Percentiles rank a stretch among this genome's conserved stretches.
Evolutionary conservation across 2,888 invertebrate species (phyloP).

Genomic region (Cosmia trapezina): DNA sequence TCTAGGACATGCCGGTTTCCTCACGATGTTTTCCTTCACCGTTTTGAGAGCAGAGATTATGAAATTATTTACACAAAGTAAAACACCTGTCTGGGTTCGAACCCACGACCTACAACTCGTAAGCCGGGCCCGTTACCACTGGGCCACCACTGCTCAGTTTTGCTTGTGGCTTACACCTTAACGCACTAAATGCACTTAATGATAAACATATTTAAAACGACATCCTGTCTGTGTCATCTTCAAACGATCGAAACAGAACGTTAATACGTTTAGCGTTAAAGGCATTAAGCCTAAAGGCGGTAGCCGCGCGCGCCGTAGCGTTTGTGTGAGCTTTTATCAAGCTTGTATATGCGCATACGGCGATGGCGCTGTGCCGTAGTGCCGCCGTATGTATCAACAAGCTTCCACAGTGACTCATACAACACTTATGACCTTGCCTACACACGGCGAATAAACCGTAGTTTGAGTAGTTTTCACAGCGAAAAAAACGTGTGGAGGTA

Average conservation of each 20-base stretch:
- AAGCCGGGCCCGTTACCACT: no score
- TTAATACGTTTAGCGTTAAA: not conserved
- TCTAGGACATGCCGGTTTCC: no score
- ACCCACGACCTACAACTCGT: no score
- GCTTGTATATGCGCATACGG: not conserved
- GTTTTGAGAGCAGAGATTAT: no score
- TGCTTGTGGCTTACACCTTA: no score
- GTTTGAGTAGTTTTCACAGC: not conserved
- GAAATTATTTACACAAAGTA: no score
- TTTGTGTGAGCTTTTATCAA: not conserved
- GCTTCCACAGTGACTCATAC: not conserved
- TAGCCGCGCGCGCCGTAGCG: not conserved
- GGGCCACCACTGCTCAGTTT: no score
- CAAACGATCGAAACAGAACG: not conserved
- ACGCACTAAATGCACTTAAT: not conserved
- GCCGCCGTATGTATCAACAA: not conserved
- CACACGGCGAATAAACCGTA: not conserved
- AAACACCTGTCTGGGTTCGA: no score
- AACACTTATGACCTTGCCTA: not conserved
- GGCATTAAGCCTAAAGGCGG: not conserved
- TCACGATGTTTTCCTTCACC: no score
- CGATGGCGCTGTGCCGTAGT: not conserved
- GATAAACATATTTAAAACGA: not conserved
- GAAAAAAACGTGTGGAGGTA: no score
- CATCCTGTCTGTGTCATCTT: not conserved